Percentiles rank a stretch among this genome's conserved stretches.
phyloP scores from a whole-genome alignment of 2,797 vertebrate genomes.

The Arrhamphus sclerolepis region DNA sequence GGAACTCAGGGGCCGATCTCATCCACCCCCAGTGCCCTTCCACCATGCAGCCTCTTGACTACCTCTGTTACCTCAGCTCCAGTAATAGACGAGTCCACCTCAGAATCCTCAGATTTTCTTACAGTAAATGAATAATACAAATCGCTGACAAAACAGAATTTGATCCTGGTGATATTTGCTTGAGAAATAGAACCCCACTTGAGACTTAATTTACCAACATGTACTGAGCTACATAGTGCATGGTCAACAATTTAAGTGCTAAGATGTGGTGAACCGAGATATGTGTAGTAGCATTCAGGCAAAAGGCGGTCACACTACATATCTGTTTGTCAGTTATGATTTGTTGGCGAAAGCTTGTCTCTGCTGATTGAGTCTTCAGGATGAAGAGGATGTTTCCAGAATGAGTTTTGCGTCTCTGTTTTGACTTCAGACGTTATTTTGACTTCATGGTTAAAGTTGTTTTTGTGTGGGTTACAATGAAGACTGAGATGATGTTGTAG shows the following conservation, averaged over 20 bases:
- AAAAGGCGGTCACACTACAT: neutral
- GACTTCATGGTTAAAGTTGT: constrained; percentile 16
- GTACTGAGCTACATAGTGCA: too few species aligned
- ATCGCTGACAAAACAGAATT: neutral
- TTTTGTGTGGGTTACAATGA: constrained; percentile 17
- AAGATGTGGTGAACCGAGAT: too few species aligned
- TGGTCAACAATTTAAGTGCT: too few species aligned
- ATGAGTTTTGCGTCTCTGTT: constrained; percentile 23
- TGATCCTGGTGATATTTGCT: neutral
- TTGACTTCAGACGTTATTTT: constrained; percentile 38
- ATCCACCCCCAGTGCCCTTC: too few species aligned
- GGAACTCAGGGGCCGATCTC: too few species aligned
- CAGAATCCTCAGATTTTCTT: too few species aligned
- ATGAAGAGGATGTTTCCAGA: constrained; percentile 4
- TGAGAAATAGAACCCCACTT: too few species aligned
- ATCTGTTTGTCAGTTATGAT: constrained; percentile 9
- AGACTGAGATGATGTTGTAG: constrained; percentile 10
- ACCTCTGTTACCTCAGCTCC: too few species aligned
- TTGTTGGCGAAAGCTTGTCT: neutral
- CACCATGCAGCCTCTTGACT: too few species aligned
- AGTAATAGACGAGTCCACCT: too few species aligned
- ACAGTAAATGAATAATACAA: neutral
- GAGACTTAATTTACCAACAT: too few species aligned
- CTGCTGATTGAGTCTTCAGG: constrained; percentile 1
- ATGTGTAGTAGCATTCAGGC: neutral